A percentile compares a stretch with the other conserved stretches of the same genome.
These are phyloP conservation scores for Amphimedon queenslandica DNA, from an alignment of 37 sponge, comb jelly and placozoan species.

Conservation along the genomic window DNA sequence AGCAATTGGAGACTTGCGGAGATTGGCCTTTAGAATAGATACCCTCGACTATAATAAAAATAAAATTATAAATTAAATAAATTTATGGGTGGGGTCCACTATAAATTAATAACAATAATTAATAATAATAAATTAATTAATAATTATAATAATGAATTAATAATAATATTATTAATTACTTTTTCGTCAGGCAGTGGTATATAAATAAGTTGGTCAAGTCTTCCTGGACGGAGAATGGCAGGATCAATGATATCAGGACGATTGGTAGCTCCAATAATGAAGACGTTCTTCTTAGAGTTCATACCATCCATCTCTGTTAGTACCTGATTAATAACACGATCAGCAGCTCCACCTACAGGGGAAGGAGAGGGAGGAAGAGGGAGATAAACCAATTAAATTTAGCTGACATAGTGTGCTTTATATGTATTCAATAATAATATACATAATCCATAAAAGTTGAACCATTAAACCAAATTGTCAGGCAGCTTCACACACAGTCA, in stretches of 20 bases:
- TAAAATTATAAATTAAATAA: not conserved
- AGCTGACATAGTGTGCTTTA: not conserved
- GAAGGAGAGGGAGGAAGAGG: not conserved
- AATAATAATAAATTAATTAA: no score
- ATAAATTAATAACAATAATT: no score
- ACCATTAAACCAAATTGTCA: no score
- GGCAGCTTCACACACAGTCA: no score
- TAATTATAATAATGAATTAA: not conserved
- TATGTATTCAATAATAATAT: constrained; percentile 1
- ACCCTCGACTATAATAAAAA: constrained; percentile 58
- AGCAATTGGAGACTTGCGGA: constrained; percentile 89
- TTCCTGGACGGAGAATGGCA: constrained; percentile 95
- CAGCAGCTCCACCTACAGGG: constrained; percentile 91
- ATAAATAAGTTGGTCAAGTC: constrained; percentile 98
- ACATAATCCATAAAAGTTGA: no score
- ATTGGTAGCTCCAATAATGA: constrained; percentile 99
- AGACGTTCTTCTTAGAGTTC: constrained; percentile 98
- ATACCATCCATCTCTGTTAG: constrained; percentile 99
- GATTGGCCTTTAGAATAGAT: constrained; percentile 82
- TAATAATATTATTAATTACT: no score
- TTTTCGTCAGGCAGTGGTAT: constrained; percentile 97
- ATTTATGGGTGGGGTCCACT: no score
- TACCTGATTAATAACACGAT: constrained; percentile 98
- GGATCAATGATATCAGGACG: constrained; percentile 98
- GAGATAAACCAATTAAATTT: not conserved